Conservation (phyloP, 2,888 invertebrate species). For the Eristalis pertinax region DNA sequence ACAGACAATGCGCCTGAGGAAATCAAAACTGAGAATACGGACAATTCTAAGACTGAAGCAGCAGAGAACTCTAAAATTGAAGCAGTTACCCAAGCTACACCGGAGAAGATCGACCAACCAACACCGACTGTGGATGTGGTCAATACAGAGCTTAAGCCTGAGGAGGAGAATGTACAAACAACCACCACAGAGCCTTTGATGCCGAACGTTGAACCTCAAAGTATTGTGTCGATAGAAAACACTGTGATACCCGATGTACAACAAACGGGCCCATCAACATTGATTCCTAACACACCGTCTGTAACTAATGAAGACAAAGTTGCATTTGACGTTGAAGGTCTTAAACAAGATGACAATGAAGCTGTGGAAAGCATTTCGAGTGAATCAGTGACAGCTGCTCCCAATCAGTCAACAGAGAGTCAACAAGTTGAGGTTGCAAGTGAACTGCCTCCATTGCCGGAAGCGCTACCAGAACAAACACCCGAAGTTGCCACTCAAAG, state of each 20-base stretch:
- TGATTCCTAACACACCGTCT: not conserved
- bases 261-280: not conserved
- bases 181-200: not conserved
- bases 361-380: not conserved
- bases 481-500: too few species aligned
- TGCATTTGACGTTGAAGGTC: not conserved
- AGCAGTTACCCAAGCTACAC: not conserved
- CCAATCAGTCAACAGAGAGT: not conserved
- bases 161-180: not conserved
- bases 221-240: not conserved
- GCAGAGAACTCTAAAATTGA: not conserved
- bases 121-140: not conserved
- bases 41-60: not conserved
- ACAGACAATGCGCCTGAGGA: not conserved
- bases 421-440: too few species aligned
- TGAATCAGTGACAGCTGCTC: not conserved
- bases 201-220: not conserved
- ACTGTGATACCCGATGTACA: not conserved
- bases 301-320: not conserved
- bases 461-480: too few species aligned
- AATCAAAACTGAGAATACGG: not conserved
- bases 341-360: not conserved
- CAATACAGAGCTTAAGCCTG: not conserved
- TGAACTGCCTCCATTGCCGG: too few species aligned
- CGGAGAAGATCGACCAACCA: not conserved